Evolutionary conservation across 2,797 vertebrate species (phyloP).

Genomic region (Valencia hispanica): DNA sequence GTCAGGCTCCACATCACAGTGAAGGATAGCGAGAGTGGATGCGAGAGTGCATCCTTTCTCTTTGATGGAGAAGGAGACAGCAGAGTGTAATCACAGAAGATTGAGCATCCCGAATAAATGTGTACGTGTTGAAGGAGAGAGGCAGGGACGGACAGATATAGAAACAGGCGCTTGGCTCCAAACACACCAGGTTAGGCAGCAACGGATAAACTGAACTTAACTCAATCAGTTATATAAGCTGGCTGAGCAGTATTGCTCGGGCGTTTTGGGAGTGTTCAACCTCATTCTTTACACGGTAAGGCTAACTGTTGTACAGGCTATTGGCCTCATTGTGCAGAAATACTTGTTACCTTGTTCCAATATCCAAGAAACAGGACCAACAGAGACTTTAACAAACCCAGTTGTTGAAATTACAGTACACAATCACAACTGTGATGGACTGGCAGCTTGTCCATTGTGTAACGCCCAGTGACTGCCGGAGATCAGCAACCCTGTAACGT

Average conservation of each 20-base stretch:
- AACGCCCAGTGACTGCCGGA: neutral
- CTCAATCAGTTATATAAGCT: constrained; percentile 2
- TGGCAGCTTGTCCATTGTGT: too few species aligned
- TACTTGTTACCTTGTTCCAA: neutral
- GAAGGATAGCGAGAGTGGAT: constrained; percentile 10
- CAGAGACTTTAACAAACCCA: neutral
- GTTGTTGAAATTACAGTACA: neutral
- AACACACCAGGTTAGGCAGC: neutral
- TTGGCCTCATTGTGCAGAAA: neutral
- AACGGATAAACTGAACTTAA: constrained; percentile 9
- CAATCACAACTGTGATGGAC: constrained; percentile 22
- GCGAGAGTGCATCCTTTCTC: constrained; percentile 3
- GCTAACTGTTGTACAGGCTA: neutral
- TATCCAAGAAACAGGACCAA: neutral
- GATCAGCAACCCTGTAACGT: neutral
- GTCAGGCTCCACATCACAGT: constrained; percentile 29
- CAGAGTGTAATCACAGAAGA: constrained; percentile 20
- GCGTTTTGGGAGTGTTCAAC: constrained; percentile 31
- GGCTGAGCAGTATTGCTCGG: constrained; percentile 16
- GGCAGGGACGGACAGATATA: constrained; percentile 1
- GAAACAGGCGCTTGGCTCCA: neutral
- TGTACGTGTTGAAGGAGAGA: neutral
- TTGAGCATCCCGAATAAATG: constrained; percentile 2
- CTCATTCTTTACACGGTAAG: constrained; percentile 10
- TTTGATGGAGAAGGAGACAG: constrained; percentile 14